phyloP scores from a whole-genome alignment of 2,113 vertebrate species.

The Trinectes maculatus region DNA sequence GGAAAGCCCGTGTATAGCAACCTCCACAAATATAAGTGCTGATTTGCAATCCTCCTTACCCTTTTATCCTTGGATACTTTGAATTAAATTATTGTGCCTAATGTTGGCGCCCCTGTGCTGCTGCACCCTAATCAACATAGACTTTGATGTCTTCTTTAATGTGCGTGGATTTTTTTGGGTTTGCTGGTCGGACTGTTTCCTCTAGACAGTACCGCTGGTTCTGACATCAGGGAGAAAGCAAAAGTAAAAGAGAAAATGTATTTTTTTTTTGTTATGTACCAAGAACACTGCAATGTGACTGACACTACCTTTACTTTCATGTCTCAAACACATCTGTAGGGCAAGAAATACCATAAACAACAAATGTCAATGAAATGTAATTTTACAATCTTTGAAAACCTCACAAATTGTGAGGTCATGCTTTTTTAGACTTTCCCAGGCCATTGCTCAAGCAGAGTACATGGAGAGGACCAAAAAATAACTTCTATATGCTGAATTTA shows the following conservation, averaged over 20 bases:
- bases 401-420: not conserved
- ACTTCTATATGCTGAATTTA: slow-evolving; percentile 20
- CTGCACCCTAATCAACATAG: slow-evolving; percentile 55
- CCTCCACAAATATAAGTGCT: slow-evolving; percentile 73
- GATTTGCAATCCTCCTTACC: slow-evolving; percentile 67
- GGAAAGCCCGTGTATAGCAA: slow-evolving; percentile 34
- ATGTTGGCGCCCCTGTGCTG: slow-evolving; percentile 48
- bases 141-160: slow-evolving; percentile 77
- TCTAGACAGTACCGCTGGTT: slow-evolving; percentile 31
- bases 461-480: not conserved
- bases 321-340: not conserved
- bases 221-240: slow-evolving; percentile 12
- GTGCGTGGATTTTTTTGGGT: slow-evolving; percentile 18
- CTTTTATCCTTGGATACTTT: slow-evolving; percentile 77
- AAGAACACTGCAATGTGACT: slow-evolving; percentile 1
- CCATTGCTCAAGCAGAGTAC: not conserved
- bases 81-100: slow-evolving; percentile 57
- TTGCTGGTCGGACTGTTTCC: slow-evolving; percentile 26
- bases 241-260: slow-evolving; percentile 16
- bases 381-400: slow-evolving; percentile 20
- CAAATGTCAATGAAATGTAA: slow-evolving; percentile 26
- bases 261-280: not conserved
- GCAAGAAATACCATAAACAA: slow-evolving; percentile 15
- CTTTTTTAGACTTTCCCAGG: slow-evolving; percentile 16
- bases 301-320: not conserved